Percentiles rank a stretch among this genome's conserved stretches.
Conservation (phyloP, 2,888 invertebrate genomes). For the Drosophila longiperda region DNA sequence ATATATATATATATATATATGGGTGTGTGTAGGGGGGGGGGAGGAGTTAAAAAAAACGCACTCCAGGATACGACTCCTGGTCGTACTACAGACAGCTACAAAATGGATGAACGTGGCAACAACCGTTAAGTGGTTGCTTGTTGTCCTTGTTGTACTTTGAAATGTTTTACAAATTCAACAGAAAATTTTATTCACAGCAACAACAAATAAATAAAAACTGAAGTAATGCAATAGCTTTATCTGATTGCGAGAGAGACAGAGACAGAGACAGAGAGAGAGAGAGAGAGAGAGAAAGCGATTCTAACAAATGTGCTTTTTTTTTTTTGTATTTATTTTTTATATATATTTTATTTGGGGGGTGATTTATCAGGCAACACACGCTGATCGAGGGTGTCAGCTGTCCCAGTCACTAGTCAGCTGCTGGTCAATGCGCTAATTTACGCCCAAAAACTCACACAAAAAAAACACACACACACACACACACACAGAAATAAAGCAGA, state of each 20-base stretch:
- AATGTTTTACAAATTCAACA: constrained; percentile 78
- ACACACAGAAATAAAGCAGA: constrained; percentile 1
- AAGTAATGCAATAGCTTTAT: constrained; percentile 31
- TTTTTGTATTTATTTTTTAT: not conserved
- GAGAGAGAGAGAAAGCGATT: not conserved
- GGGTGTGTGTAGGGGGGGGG: constrained; percentile 9
- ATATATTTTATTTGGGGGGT: constrained; percentile 1
- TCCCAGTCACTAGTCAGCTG: constrained; percentile 44
- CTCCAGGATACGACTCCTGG: constrained; percentile 59
- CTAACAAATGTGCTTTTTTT: constrained; percentile 25
- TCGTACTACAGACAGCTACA: constrained; percentile 61
- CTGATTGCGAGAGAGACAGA: constrained; percentile 28
- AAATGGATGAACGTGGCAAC: constrained; percentile 77
- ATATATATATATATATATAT: not conserved
- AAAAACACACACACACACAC: too few species aligned
- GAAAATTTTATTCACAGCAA: constrained; percentile 37
- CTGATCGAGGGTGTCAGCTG: constrained; percentile 52
- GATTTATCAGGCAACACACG: constrained; percentile 19
- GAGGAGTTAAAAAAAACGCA: constrained; percentile 59
- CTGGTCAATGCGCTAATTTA: constrained; percentile 35
- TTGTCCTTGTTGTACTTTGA: constrained; percentile 75
- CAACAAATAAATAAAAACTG: constrained; percentile 14
- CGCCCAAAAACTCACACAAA: too few species aligned
- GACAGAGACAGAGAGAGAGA: not conserved
- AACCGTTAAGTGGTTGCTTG: constrained; percentile 80